Conservation (phyloP, 2,888 invertebrate species). For the Scaeva pyrastri region DNA sequence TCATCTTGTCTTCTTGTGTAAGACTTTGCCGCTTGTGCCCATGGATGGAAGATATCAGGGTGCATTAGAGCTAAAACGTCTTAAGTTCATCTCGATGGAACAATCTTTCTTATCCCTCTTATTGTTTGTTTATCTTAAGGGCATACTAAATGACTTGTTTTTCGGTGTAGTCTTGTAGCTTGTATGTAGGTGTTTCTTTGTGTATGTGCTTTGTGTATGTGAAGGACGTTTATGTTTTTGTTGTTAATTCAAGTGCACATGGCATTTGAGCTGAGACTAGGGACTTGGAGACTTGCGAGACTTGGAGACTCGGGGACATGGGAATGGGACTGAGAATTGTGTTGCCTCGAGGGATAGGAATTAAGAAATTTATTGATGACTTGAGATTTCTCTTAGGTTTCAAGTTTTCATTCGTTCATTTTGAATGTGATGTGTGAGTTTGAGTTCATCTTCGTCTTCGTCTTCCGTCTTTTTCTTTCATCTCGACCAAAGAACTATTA, state of each 20-base stretch:
- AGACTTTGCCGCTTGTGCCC: background rate
- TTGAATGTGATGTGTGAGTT: slow-evolving; percentile 47
- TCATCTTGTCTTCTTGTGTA: slow-evolving; percentile 26
- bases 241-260: slow-evolving; percentile 23
- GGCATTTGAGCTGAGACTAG: background rate
- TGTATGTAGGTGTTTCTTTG: slow-evolving; percentile 1
- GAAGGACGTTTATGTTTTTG: background rate
- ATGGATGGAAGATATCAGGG: slow-evolving; percentile 60
- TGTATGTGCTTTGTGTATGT: slow-evolving; percentile 12
- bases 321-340: background rate
- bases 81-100: slow-evolving; percentile 69
- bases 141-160: slow-evolving; percentile 54
- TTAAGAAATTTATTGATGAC: slow-evolving; percentile 50
- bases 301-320: no score
- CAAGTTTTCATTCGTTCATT: background rate
- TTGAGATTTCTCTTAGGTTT: slow-evolving; percentile 41
- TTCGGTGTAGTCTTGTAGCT: background rate
- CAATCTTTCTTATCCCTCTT: slow-evolving; percentile 57
- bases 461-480: slow-evolving; percentile 31
- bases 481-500: background rate
- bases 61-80: slow-evolving; percentile 70
- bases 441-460: no score
- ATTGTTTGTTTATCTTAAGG: slow-evolving; percentile 67
- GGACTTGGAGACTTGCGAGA: background rate
- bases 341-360: slow-evolving; percentile 6